Conservation (phyloP, 1,140 invertebrate genomes). For the Vanessa atalanta region DNA sequence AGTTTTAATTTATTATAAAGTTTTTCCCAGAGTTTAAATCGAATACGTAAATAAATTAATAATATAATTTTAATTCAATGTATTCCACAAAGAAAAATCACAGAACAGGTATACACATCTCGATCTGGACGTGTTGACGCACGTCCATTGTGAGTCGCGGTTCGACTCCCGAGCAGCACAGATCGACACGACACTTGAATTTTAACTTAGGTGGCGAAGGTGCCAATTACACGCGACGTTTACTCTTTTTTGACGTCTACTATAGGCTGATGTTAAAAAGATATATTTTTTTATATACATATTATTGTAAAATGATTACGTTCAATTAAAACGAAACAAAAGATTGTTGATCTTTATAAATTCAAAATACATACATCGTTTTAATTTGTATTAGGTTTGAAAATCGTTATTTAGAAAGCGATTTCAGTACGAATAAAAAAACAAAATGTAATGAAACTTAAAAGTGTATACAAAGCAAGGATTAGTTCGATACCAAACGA, state of each 20-base stretch:
- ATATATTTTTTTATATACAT: background rate
- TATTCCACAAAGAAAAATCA: background rate
- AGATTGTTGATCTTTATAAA: too few relatives aligned
- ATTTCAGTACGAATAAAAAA: too few relatives aligned
- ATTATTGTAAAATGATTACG: background rate
- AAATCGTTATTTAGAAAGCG: too few relatives aligned
- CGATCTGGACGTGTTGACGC: slow-evolving; percentile 37
- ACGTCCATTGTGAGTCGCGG: slow-evolving; percentile 50
- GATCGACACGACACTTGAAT: slow-evolving; percentile 53
- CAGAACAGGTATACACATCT: background rate
- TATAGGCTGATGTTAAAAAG: background rate
- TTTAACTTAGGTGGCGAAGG: slow-evolving; percentile 46
- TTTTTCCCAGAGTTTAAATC: too few relatives aligned
- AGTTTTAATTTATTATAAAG: too few relatives aligned
- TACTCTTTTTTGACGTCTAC: slow-evolving; percentile 5
- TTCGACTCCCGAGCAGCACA: slow-evolving; percentile 44
- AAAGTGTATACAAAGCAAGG: too few relatives aligned
- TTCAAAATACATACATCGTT: too few relatives aligned
- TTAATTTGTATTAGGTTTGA: too few relatives aligned
- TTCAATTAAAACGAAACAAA: too few relatives aligned
- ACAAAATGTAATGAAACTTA: too few relatives aligned
- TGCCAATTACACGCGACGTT: slow-evolving; percentile 52
- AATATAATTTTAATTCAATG: slow-evolving; percentile 3
- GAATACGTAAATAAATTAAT: too few relatives aligned
- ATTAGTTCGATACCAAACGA: too few relatives aligned